phyloP scores from a whole-genome alignment of 2,113 vertebrate species.

The Varanus salvator region DNA sequence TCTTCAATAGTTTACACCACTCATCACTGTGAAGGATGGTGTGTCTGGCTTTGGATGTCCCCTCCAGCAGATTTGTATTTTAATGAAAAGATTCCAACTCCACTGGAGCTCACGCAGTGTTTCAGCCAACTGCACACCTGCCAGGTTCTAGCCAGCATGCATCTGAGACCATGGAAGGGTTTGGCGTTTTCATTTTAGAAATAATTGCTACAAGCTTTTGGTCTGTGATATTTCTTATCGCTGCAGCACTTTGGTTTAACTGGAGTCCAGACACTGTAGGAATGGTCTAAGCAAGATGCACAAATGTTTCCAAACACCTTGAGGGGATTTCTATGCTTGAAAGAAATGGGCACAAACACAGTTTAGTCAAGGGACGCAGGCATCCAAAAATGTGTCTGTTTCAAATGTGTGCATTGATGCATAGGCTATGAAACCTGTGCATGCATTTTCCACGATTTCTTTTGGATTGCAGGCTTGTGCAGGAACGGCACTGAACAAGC shows the following conservation, averaged over 20 bases:
- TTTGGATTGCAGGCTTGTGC: too few species aligned
- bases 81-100: slow-evolving; percentile 28
- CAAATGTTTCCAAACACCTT: background rate
- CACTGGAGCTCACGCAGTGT: slow-evolving; percentile 17
- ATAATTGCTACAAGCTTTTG: background rate
- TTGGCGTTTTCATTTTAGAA: background rate
- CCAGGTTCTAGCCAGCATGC: slow-evolving; percentile 8
- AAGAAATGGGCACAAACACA: too few species aligned
- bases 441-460: background rate
- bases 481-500: too few species aligned
- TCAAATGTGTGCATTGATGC: too few species aligned
- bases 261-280: background rate
- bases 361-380: too few species aligned
- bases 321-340: background rate
- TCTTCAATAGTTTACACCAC: slow-evolving; percentile 55
- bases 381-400: too few species aligned
- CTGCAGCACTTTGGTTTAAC: background rate
- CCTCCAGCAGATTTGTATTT: slow-evolving; percentile 41
- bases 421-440: background rate
- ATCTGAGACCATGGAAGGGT: slow-evolving; percentile 21
- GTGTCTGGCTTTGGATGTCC: slow-evolving; percentile 52
- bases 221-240: background rate
- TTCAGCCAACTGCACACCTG: background rate
- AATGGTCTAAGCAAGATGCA: background rate
- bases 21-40: slow-evolving; percentile 49